phyloP scores from a whole-genome alignment of 2,888 invertebrate species.

The Electrophaes corylata region DNA sequence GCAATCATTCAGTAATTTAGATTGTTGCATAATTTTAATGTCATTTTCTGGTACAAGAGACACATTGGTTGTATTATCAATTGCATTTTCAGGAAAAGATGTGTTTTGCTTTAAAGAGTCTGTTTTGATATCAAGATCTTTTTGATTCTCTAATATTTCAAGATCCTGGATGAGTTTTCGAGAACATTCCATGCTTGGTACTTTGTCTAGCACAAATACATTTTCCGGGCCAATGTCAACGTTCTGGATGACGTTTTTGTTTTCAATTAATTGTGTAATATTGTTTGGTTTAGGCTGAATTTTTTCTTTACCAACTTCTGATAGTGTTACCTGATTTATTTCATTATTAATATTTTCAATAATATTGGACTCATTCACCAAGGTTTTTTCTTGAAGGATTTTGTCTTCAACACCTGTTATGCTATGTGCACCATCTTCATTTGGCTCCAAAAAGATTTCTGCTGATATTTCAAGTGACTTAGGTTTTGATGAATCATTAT shows the following conservation, averaged over 20 bases:
- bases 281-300: background rate
- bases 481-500: background rate
- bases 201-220: background rate
- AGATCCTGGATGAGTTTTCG: background rate
- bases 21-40: background rate
- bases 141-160: background rate
- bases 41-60: background rate
- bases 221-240: background rate
- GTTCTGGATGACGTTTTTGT: background rate
- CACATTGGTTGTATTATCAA: background rate
- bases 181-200: background rate
- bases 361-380: background rate
- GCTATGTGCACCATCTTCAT: background rate
- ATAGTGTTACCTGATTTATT: background rate
- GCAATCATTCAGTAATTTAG: background rate
- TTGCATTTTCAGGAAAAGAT: background rate
- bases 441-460: slow-evolving; percentile 2
- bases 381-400: background rate
- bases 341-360: slow-evolving; percentile 13
- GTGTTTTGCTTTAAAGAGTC: background rate
- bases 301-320: background rate
- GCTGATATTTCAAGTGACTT: slow-evolving; percentile 1
- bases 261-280: slow-evolving; percentile 2
- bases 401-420: background rate
- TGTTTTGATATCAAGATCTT: background rate